These are phyloP conservation scores for Chrysotoxum bicinctum DNA, from an alignment of 2,888 invertebrate species.

Conservation along the genomic window DNA sequence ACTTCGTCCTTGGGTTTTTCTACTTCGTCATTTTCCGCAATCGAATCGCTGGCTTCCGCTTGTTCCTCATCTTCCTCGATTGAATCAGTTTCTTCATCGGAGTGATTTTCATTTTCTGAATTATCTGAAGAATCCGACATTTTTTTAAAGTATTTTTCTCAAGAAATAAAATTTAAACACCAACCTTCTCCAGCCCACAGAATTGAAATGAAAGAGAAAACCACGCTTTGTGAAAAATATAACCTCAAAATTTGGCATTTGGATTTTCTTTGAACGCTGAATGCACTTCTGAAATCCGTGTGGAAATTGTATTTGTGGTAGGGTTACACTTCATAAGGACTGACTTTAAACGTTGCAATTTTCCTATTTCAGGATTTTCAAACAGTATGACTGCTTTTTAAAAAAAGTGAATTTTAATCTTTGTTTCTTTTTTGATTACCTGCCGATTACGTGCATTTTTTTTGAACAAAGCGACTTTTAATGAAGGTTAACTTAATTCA, in stretches of 20 bases:
- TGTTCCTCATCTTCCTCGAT: constrained; percentile 64
- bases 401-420: too few species aligned
- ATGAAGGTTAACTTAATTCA: too few species aligned
- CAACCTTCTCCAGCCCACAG: background rate
- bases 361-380: too few species aligned
- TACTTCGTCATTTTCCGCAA: constrained; percentile 26
- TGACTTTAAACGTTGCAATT: too few species aligned
- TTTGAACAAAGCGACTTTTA: too few species aligned
- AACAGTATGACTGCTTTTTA: too few species aligned
- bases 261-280: background rate
- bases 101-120: constrained; percentile 77
- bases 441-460: too few species aligned
- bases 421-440: too few species aligned
- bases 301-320: background rate
- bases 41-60: background rate
- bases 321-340: background rate
- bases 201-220: constrained; percentile 45
- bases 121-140: constrained; percentile 76
- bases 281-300: background rate
- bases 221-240: constrained; percentile 25
- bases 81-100: constrained; percentile 74
- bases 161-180: constrained; percentile 9
- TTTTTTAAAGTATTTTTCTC: constrained; percentile 28
- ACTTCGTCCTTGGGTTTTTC: constrained; percentile 74
- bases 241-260: constrained; percentile 42